These are phyloP conservation scores for Agrotis exclamationis DNA, from an alignment of 2,888 invertebrate species.

Conservation along the genomic window DNA sequence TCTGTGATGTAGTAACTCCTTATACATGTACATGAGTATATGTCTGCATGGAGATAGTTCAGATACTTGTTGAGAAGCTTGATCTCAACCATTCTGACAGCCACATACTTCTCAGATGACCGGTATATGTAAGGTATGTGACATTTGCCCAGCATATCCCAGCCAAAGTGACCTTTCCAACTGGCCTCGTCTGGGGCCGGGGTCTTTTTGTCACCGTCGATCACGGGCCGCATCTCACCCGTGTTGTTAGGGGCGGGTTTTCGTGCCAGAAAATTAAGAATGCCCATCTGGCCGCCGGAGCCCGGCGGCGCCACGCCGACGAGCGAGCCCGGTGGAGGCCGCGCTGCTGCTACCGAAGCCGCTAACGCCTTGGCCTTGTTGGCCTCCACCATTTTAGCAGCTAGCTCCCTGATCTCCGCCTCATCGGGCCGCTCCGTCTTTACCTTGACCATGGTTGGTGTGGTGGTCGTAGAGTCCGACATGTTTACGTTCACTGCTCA, in stretches of 20 bases:
- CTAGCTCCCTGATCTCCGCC: slow-evolving; percentile 96
- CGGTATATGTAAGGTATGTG: slow-evolving; percentile 97
- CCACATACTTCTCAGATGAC: slow-evolving; percentile 96
- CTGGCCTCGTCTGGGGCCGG: slow-evolving; percentile 94
- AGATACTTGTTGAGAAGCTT: slow-evolving; percentile 97
- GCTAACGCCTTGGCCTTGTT: slow-evolving; percentile 93
- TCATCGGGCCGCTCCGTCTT: slow-evolving; percentile 96
- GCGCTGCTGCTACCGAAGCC: slow-evolving; percentile 88
- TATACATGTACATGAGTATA: slow-evolving; percentile 97
- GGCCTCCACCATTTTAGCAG: slow-evolving; percentile 96
- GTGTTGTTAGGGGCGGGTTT: slow-evolving; percentile 79
- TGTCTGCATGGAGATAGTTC: slow-evolving; percentile 96
- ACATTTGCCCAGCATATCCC: slow-evolving; percentile 96
- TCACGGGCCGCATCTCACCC: slow-evolving; percentile 76
- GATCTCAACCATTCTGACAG: slow-evolving; percentile 98
- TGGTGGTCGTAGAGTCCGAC: slow-evolving; percentile 73
- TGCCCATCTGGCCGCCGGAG: slow-evolving; percentile 90
- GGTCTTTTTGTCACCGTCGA: slow-evolving; percentile 84
- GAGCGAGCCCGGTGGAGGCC: slow-evolving; percentile 85
- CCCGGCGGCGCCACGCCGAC: slow-evolving; percentile 80
- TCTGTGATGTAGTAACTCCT: slow-evolving; percentile 98
- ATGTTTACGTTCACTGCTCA: slow-evolving; percentile 71
- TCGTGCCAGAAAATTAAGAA: slow-evolving; percentile 92
- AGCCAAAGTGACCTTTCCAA: slow-evolving; percentile 96
- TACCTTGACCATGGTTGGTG: slow-evolving; percentile 86